Percentiles rank a stretch among this genome's conserved stretches.
Conservation (phyloP, 2,797 vertebrate species). For the Enteromius thamalakanensis region DNA sequence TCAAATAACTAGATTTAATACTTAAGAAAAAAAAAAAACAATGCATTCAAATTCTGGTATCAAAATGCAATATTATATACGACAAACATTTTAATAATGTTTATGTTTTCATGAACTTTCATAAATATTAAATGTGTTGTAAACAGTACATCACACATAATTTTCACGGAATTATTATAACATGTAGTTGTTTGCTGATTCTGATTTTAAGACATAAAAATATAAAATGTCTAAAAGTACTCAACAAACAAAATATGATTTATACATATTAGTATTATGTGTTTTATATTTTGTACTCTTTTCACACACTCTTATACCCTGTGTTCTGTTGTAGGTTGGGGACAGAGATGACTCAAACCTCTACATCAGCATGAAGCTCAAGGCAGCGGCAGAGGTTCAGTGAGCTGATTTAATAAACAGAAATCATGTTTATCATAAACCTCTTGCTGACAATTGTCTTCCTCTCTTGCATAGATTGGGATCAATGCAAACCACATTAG, state of each 20-base stretch:
- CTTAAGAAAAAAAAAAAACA: neutral
- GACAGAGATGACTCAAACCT: constrained; percentile 96
- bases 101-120: neutral
- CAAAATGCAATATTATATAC: neutral
- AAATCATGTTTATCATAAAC: constrained; percentile 19
- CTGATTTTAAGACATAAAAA: neutral
- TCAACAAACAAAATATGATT: neutral
- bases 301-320: neutral
- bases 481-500: constrained; percentile 89
- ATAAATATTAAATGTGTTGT: neutral
- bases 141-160: neutral
- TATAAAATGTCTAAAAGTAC: neutral
- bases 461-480: constrained; percentile 81
- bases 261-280: neutral
- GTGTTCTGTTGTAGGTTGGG: constrained; percentile 83
- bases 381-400: constrained; percentile 91
- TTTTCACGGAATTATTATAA: neutral
- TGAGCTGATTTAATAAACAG: constrained; percentile 9
- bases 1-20: neutral
- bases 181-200: constrained; percentile 1
- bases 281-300: neutral
- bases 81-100: neutral
- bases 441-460: constrained; percentile 33
- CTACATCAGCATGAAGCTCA: constrained; percentile 96
- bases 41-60: neutral